Percentiles rank a stretch among this genome's conserved stretches.
These are phyloP conservation scores for Eilema sororculum DNA, from an alignment of 2,888 invertebrate species.

Conservation along the genomic window DNA sequence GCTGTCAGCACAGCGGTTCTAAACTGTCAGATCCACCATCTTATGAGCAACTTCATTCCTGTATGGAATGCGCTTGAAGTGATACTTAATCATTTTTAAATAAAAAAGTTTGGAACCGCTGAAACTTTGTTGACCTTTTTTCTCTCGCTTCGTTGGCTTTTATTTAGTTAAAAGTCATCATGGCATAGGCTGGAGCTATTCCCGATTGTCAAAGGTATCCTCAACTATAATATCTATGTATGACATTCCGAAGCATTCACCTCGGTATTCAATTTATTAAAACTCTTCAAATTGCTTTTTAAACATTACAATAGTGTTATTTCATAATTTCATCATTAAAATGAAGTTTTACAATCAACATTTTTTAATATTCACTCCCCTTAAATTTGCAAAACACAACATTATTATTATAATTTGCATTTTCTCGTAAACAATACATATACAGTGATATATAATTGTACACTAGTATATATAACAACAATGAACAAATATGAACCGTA, in stretches of 20 bases:
- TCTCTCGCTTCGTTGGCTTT: too few relatives aligned
- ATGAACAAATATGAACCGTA: conserved; percentile 45
- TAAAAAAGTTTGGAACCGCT: too few relatives aligned
- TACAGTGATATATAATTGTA: conserved; percentile 60
- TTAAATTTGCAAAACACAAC: conserved; percentile 76
- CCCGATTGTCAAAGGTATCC: not conserved
- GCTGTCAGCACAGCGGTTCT: too few relatives aligned
- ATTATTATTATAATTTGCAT: conserved; percentile 56
- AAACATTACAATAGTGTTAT: conserved; percentile 13
- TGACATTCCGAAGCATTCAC: not conserved
- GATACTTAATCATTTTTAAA: too few relatives aligned
- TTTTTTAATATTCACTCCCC: conserved; percentile 59
- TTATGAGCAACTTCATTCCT: too few relatives aligned
- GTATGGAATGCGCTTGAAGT: too few relatives aligned
- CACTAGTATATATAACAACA: conserved; percentile 70
- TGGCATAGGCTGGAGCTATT: not conserved
- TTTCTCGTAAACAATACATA: conserved; percentile 62
- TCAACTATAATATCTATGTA: not conserved
- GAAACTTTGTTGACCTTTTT: too few relatives aligned
- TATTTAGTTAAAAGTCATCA: not conserved
- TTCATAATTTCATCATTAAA: conserved; percentile 5
- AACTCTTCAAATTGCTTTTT: not conserved
- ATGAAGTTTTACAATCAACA: conserved; percentile 16
- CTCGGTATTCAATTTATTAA: not conserved
- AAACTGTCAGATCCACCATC: too few relatives aligned